Evolutionary conservation across 2,113 vertebrate genomes (phyloP), one percentile per base, ranked within the genome.

Genomic region (Leptobrachium ailaonicum): DNA sequence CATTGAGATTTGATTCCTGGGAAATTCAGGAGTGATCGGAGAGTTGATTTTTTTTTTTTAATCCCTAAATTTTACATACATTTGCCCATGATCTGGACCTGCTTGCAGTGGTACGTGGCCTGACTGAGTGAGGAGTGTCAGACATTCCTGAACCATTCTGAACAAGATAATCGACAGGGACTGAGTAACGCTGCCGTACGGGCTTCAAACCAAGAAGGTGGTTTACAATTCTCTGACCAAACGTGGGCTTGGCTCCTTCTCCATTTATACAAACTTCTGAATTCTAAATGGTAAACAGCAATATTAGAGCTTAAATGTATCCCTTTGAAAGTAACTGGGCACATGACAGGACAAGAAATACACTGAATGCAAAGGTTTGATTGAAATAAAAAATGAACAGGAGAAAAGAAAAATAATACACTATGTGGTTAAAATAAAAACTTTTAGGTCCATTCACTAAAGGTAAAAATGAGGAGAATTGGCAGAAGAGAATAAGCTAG

Each of bases 11-110:
- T 32, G 20, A 50, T 62, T 1, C 14, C 9, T 70, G 32, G 2
- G 41, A 81, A 75, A 82, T 66, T 42, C 0, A 7, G 2, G 0
- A 58, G 12, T 11, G 6, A 80, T 67, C 45, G n/a, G 50, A 42
- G 41, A 42, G 50, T 73, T 73, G 45, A 73, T 73, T 50, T 80
- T 74, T 9, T 32, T 32, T 32, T 32, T 32, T 87, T 75, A 41
- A 88, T 84, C 78, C 71, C 32, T 73, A 73, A 81, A 71, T 84
- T 88, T 84, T 89, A 99, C 96, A 95, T 97, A 98, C 96, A 83
- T 97, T 96, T 93, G 94, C 93, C 97, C 97, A 98, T 53, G 96
- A 98, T 88, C 95, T 90, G 82, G 96, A 96, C 91, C 96, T 95
- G 91, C 94, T 94, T 86, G 92, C 88, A 92, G 90, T 94, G 90